phyloP scores from a whole-genome alignment of 2,888 invertebrate species.

The Julus scanicus region DNA sequence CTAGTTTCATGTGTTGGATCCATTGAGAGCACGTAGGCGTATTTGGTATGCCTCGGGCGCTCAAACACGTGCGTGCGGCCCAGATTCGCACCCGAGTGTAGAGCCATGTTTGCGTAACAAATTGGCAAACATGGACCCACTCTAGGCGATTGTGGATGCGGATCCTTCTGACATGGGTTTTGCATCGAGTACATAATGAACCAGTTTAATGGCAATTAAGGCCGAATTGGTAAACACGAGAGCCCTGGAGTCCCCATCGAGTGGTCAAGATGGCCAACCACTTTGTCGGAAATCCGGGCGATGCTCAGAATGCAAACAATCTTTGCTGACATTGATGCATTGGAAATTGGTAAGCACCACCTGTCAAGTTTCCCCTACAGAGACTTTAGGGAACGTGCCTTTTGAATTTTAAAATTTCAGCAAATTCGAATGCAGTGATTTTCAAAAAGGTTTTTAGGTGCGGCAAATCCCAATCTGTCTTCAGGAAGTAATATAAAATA shows the following conservation, averaged over 20 bases:
- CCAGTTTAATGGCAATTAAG: neutral
- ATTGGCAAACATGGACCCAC: slow-evolving; percentile 13
- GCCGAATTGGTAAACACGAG: neutral
- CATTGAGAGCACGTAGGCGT: neutral
- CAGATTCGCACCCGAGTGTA: neutral
- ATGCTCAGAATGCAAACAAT: neutral
- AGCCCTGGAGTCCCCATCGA: neutral
- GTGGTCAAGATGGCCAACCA: neutral
- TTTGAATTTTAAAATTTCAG: too few relatives aligned
- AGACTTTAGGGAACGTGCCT: too few relatives aligned
- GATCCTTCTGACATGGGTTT: neutral
- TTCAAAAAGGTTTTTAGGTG: too few relatives aligned
- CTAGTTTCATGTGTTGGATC: too few relatives aligned
- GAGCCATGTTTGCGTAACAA: neutral
- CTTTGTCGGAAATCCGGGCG: neutral
- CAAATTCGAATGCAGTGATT: too few relatives aligned
- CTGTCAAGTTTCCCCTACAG: too few relatives aligned
- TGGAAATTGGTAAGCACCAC: too few relatives aligned
- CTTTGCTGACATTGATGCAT: neutral
- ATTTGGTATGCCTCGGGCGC: neutral
- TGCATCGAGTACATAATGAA: slow-evolving; percentile 9
- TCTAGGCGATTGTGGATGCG: neutral
- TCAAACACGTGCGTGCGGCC: neutral
- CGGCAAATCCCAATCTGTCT: too few relatives aligned
- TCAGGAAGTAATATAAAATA: too few relatives aligned